These are phyloP conservation scores for Mizuhopecten yessoensis DNA, from an alignment of 1,140 invertebrate genomes.

Conservation along the genomic window DNA sequence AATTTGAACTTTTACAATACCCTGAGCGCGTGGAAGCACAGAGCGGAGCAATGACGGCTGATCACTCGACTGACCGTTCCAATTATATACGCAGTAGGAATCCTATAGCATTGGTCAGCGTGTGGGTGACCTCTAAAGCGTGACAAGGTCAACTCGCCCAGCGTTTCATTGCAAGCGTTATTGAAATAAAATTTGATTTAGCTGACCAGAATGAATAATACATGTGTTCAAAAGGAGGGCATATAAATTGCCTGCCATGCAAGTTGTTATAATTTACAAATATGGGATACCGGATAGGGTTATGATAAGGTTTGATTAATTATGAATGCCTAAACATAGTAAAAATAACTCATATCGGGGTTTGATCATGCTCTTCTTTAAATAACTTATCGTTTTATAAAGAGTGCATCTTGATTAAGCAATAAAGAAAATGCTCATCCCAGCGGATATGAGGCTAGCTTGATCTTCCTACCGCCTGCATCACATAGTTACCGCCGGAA, in stretches of 20 bases:
- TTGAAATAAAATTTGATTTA: neutral
- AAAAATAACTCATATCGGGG: too few relatives aligned
- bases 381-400: too few relatives aligned
- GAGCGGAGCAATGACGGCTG: neutral
- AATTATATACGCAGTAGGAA: neutral
- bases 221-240: neutral
- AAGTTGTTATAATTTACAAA: too few relatives aligned
- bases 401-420: too few relatives aligned
- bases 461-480: too few relatives aligned
- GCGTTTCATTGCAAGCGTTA: neutral
- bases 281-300: too few relatives aligned
- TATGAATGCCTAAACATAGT: too few relatives aligned
- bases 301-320: too few relatives aligned
- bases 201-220: neutral
- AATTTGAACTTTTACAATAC: neutral
- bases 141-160: slow-evolving; percentile 1
- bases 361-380: too few relatives aligned
- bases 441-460: too few relatives aligned
- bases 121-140: neutral
- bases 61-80: neutral
- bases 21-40: neutral
- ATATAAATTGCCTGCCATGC: too few relatives aligned
- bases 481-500: neutral
- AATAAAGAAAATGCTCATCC: too few relatives aligned
- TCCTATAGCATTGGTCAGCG: neutral